These are phyloP conservation scores for Glareola pratincola DNA, from an alignment of 2,113 vertebrate species.

Conservation along the genomic window DNA sequence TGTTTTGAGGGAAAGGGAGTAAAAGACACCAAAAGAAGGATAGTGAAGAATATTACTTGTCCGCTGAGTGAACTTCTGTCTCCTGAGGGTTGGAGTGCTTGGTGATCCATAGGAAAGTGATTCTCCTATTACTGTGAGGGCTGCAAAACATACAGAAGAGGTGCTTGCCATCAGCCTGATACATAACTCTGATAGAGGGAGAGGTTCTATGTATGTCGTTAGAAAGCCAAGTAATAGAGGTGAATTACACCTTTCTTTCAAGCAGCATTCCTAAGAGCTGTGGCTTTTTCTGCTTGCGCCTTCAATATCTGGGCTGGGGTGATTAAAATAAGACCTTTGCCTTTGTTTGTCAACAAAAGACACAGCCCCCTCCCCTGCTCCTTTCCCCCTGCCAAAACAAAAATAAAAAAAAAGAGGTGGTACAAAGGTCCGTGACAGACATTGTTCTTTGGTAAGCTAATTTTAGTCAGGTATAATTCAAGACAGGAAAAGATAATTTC, in stretches of 20 bases:
- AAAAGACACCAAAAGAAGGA: background rate
- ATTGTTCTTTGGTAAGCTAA: conserved; percentile 36
- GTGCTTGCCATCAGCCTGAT: background rate
- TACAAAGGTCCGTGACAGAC: conserved; percentile 23
- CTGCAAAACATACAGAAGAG: background rate
- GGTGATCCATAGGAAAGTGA: background rate
- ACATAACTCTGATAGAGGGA: background rate
- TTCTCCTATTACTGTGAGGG: background rate
- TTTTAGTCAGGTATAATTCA: conserved; percentile 61
- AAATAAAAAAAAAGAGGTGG: background rate
- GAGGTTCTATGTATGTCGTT: background rate
- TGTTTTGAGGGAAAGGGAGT: background rate
- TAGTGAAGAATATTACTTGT: background rate
- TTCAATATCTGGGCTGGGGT: conserved; percentile 38
- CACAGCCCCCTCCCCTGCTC: background rate
- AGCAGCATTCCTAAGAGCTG: background rate
- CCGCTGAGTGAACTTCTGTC: background rate
- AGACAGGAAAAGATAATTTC: conserved; percentile 38
- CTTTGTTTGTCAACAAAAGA: conserved; percentile 41
- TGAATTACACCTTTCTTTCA: background rate
- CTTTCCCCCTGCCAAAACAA: rapidly evolving
- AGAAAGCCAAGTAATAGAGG: conserved; percentile 25
- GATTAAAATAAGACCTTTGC: conserved; percentile 54
- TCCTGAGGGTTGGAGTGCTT: background rate
- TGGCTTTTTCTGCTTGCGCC: background rate